Percentiles rank a stretch among this genome's conserved stretches.
phyloP scores from a whole-genome alignment of 2,797 vertebrate genomes.

The Epinephelus coioides region DNA sequence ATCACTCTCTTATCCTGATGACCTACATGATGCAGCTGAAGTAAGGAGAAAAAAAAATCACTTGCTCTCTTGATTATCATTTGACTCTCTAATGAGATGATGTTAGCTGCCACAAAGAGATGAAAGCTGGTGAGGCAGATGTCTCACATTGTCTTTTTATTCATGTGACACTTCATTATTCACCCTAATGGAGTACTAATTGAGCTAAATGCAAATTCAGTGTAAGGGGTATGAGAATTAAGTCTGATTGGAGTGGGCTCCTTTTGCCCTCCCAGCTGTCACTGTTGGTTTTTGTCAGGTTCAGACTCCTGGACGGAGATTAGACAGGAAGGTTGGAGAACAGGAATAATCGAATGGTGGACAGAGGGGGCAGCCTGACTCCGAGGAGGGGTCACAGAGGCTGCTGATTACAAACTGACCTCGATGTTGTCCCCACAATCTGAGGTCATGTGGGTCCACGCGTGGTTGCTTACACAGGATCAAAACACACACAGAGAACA shows the following conservation, averaged over 20 bases:
- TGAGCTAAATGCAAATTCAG: conserved; percentile 64
- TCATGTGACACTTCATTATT: conserved; percentile 70
- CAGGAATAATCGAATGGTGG: not conserved
- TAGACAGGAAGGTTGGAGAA: conserved; percentile 1
- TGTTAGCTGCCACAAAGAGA: conserved; percentile 52
- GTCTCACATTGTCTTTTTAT: conserved; percentile 66
- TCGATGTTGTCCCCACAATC: not conserved
- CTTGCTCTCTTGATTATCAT: conserved; percentile 49
- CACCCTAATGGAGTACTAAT: conserved; percentile 64
- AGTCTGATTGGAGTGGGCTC: conserved; percentile 21
- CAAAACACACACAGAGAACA: not conserved
- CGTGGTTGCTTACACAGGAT: conserved; percentile 24
- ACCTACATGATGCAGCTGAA: conserved; percentile 44
- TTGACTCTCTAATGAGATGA: conserved; percentile 62
- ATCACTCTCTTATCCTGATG: conserved; percentile 36
- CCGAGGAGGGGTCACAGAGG: not conserved
- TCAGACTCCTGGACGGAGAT: conserved; percentile 22
- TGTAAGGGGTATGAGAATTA: conserved; percentile 31
- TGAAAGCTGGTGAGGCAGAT: conserved; percentile 66
- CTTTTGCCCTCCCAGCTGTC: conserved; percentile 27
- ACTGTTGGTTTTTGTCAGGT: conserved; percentile 25
- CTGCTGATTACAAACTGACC: not conserved
- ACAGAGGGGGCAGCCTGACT: not conserved
- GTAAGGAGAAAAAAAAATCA: conserved; percentile 24
- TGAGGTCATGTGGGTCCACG: not conserved